Percentiles rank a stretch among this genome's conserved stretches.
Conservation (phyloP, 2,888 invertebrate species). For the Sinelater perroti region DNA sequence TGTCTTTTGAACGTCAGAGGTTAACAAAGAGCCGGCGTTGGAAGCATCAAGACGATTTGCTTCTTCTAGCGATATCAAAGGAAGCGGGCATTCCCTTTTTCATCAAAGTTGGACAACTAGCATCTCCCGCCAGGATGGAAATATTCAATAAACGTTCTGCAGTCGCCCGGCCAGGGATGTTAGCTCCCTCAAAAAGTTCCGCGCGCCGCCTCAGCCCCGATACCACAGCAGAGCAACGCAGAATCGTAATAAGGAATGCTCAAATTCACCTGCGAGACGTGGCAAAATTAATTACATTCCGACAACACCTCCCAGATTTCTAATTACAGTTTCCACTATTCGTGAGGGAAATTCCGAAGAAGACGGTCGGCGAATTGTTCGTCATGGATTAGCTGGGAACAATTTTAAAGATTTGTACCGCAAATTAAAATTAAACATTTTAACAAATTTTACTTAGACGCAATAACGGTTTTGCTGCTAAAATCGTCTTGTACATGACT, state of each 20-base stretch:
- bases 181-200: not conserved
- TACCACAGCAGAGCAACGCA: not conserved
- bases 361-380: no score
- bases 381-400: not conserved
- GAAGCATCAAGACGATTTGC: not conserved
- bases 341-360: slow-evolving; percentile 2
- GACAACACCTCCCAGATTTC: slow-evolving; percentile 6
- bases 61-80: not conserved
- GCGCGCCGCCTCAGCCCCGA: not conserved
- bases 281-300: slow-evolving; percentile 8
- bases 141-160: not conserved
- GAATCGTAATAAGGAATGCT: not conserved
- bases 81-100: slow-evolving; percentile 1
- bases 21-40: not conserved
- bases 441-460: no score
- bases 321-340: not conserved
- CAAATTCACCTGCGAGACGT: not conserved
- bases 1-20: not conserved
- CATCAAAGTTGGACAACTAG: not conserved
- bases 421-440: no score
- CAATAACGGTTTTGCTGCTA: no score
- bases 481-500: no score
- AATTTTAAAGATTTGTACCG: not conserved
- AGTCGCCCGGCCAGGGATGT: not conserved
- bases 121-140: not conserved